Evolutionary conservation across 2,113 vertebrate species (phyloP).

Genomic region (Rhinopomastus cyanomelas): DNA sequence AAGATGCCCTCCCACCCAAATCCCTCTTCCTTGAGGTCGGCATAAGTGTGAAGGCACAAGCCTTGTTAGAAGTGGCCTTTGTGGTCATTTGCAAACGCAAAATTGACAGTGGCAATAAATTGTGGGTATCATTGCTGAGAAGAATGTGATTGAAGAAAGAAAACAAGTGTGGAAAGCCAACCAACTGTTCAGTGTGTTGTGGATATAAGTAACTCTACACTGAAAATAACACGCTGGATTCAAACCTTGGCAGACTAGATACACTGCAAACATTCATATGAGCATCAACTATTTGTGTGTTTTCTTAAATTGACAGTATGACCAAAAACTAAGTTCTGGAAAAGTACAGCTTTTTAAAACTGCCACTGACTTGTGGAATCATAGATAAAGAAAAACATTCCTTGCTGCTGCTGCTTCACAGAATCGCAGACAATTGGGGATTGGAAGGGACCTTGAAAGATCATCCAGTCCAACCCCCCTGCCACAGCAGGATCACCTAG

Average conservation of each 20-base stretch:
- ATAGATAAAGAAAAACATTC: background rate
- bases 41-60: background rate
- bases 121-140: background rate
- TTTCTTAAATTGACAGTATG: background rate
- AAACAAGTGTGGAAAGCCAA: background rate
- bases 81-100: background rate
- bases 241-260: background rate
- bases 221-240: background rate
- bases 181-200: background rate
- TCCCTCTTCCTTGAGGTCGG: background rate
- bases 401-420: background rate
- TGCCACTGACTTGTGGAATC: background rate
- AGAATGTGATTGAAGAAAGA: background rate
- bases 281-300: accelerated
- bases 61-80: background rate
- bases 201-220: background rate
- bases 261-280: background rate
- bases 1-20: background rate
- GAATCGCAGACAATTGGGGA: too few relatives aligned
- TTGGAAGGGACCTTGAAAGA: too few relatives aligned
- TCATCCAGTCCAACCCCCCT: too few relatives aligned
- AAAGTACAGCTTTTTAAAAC: background rate
- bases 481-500: too few relatives aligned
- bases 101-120: background rate
- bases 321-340: background rate